Evolutionary conservation across 2,797 vertebrate genomes (phyloP), one percentile per base, ranked within the genome.

Genomic region (Discoglossus pictus): DNA sequence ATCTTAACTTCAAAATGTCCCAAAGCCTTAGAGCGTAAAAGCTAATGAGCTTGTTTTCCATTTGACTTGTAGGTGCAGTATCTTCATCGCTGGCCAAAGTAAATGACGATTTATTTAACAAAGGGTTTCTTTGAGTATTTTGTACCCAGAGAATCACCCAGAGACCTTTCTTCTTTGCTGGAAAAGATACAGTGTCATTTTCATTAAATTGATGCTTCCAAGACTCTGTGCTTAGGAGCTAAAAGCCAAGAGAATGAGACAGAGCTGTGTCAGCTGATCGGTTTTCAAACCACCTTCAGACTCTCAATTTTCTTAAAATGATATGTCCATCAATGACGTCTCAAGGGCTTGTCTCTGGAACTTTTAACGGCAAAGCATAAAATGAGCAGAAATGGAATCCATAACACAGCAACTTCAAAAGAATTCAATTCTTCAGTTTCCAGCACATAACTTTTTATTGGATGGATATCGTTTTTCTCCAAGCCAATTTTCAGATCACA

Each of bases 31-130:
- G 59, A 64, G 6, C 42, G 1, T n/a, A 1, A 1, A 3, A 16
- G 66, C 31, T 73, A 54, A 78, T 27, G 40, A 0, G 8, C 9
- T 48, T 62, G 59, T 75, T 61, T 66, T 65, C 55, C 60, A 44
- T 82, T 74, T 72, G 75, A 51, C 44, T 85, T 83, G 74, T 88
- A 94, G 92, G 85, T 86, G 79, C 79, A 76, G 76, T 79, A 74
- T 78, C 76, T 78, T 72, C 65, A 47, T 79, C 72, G 74, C 73
- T 36, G 73, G 79, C 46, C 16, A 77, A 73, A 46, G 38, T 87
- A 86, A 90, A 82, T 74, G 81, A 73, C 38, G 5, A 59, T 54
- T 13, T n/a, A 20, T 75, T 54, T 78, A 76, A 83, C 75, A 79
- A 75, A 82, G 79, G 77, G 74, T 78, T 76, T 78, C 80, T 62